A percentile compares a stretch with the other conserved stretches of the same genome.
These are phyloP conservation scores for Drepanosiphum platanoidis DNA, from an alignment of 2,888 invertebrate species.

Conservation along the genomic window DNA sequence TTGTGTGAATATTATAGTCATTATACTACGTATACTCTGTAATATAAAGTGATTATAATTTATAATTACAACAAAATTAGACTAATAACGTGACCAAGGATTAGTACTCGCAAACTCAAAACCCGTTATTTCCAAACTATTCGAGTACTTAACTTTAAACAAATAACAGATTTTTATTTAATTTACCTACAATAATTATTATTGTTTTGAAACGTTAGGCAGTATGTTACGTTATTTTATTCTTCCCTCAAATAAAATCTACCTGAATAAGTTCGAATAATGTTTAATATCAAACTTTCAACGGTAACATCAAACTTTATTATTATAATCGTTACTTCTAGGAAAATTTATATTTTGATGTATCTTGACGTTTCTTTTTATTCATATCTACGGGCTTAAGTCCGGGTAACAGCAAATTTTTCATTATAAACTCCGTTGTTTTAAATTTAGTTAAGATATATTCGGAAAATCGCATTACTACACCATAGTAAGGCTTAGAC, in stretches of 20 bases:
- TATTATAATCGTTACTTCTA: not conserved
- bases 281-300: not conserved
- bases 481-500: not conserved
- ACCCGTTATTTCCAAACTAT: too few species aligned
- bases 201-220: too few species aligned
- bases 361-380: not conserved
- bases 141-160: too few species aligned
- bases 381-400: not conserved
- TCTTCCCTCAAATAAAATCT: not conserved
- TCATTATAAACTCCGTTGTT: not conserved
- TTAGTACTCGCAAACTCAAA: too few species aligned
- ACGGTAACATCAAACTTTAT: not conserved
- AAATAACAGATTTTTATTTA: too few species aligned
- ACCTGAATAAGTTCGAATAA: not conserved
- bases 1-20: too few species aligned
- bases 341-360: not conserved
- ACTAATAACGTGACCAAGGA: too few species aligned
- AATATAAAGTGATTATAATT: too few species aligned
- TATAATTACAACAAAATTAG: too few species aligned
- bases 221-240: not conserved
- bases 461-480: not conserved
- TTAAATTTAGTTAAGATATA: not conserved
- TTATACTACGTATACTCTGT: too few species aligned
- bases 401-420: not conserved
- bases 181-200: too few species aligned